Percentiles rank a stretch among this genome's conserved stretches.
These are phyloP conservation scores for Drosophila merina DNA, from an alignment of 2,888 invertebrate species.

Conservation along the genomic window DNA sequence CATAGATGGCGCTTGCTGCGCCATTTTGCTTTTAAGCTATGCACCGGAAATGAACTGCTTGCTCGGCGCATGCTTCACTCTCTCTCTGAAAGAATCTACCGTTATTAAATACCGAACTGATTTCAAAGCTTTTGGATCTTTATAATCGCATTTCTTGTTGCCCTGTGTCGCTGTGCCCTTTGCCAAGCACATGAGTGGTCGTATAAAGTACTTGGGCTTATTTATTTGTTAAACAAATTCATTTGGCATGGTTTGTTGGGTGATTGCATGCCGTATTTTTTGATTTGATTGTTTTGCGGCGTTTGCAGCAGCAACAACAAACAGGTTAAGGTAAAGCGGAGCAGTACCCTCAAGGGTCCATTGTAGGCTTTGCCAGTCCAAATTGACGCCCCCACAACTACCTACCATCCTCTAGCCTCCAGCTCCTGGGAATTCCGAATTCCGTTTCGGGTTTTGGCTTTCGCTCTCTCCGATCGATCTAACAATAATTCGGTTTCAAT, in stretches of 20 bases:
- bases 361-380: conserved; percentile 27
- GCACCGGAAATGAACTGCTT: neutral
- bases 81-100: neutral
- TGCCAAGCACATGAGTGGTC: conserved; percentile 15
- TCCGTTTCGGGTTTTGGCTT: conserved; percentile 56
- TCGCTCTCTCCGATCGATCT: conserved; percentile 79
- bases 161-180: conserved; percentile 7
- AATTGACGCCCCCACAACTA: conserved; percentile 2
- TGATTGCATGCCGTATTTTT: conserved; percentile 59
- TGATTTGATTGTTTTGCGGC: conserved; percentile 69
- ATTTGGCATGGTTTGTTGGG: conserved; percentile 37
- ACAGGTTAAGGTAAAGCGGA: conserved; percentile 7
- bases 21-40: no score
- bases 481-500: conserved; percentile 79
- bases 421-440: no score
- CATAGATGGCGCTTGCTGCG: no score
- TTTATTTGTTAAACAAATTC: conserved; percentile 73
- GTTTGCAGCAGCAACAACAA: conserved; percentile 28
- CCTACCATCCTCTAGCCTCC: neutral
- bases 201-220: conserved; percentile 32
- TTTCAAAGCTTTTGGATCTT: neutral
- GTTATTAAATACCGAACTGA: neutral
- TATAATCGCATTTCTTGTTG: conserved; percentile 8
- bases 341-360: conserved; percentile 54
- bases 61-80: neutral